Evolutionary conservation across 2,113 vertebrate genomes (phyloP), one percentile per base, ranked within the genome.

Genomic region (Casuarius casuarius): DNA sequence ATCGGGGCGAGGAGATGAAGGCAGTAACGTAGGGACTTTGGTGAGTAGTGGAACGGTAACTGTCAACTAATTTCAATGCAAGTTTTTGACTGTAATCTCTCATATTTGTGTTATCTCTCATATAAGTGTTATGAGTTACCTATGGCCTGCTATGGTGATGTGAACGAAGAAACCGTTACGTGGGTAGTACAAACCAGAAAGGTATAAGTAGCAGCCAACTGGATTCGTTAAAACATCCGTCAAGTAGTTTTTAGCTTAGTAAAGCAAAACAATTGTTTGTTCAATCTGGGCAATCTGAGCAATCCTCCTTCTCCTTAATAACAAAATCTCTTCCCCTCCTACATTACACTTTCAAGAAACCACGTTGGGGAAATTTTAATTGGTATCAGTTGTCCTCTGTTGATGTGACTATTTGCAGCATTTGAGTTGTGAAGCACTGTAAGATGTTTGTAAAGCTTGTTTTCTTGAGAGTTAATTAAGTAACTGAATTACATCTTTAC

Each of bases 221-320:
- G 54, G 35, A 28, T 44, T 85, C 0, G 3, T 44, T 91, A 80
- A 91, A 90, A 83, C 51, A 28, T 14, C 68, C 3, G 22, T 17
- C 29, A 84, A 75, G 18, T 62, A 35, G 31, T 59, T 51, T 66
- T 83, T 52, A 72, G 58, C 40, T 68, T 48, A 40, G 62, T 74
- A 83, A 94, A 92, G 15, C 61, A 56, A 87, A 93, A 2, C 63
- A 83, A 42, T 92, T 90, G 51, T 78, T 94, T 77, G 74, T 84
- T 87, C 78, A 83, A 19, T 87, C 38, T 38, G 38, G 8, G 6
- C 38, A 38, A 38, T 66, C 91, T 84, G 61, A 77, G 63, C 84
- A 80, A 7, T 49, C 38, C 31, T 79, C 35, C 21, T 49, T 72
- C 67, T 78, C 33, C 35, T 62, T 84, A 65, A 33, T 18, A 54